Base-by-base conservation (phyloP, 1,140 invertebrate species). In the Pissodes strobi region DNA sequence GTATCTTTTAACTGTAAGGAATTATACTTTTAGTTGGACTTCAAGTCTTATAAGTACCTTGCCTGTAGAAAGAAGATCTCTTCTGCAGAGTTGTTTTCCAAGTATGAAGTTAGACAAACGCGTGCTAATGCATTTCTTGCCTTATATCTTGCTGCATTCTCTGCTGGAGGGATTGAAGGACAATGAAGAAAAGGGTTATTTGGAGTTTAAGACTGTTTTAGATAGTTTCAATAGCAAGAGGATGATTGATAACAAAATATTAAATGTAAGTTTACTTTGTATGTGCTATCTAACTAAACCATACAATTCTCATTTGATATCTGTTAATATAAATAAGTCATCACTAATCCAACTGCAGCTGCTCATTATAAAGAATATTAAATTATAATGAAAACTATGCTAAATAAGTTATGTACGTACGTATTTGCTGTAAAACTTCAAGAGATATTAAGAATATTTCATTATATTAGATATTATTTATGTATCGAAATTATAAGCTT, bases 91-190 rank as follows among this genome's bases (percentile, higher is more conserved):
- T 1, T 90, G 88, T 22, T 83, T 86, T 64, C 85, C 88, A 0
- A 88, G 88, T 62, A 86, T 92, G 65, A 84, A 86, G 37, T 81
- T 86, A 55, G 88, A 90, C 71, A 81, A 84, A 5, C 82, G 85
- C 68, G 87, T 87, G 18, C 70, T 90, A 22, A 85, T 87, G 69
- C 84, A 88, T 37, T 90, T 90, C 73, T 78, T 91, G 52, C 90
- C 89, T 0, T 86, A 90, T 67, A 86, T 91, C 39, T 72, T 91
- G 10, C 70, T 87, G 1, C 85, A 87, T 69, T 81, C 83, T 3
- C 73, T 88, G n/a, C 78, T 85, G 65, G 83, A 83, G 22, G 80
- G 81, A 52, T 74, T 43, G 0, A 19, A 30, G 6, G 68, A 74
- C 18, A 69, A 72, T 38, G 41, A 58, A 1, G 66, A 76, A 9